Base-by-base conservation (phyloP, 2,113 vertebrate genomes). In the Cinclus mexicanus region DNA sequence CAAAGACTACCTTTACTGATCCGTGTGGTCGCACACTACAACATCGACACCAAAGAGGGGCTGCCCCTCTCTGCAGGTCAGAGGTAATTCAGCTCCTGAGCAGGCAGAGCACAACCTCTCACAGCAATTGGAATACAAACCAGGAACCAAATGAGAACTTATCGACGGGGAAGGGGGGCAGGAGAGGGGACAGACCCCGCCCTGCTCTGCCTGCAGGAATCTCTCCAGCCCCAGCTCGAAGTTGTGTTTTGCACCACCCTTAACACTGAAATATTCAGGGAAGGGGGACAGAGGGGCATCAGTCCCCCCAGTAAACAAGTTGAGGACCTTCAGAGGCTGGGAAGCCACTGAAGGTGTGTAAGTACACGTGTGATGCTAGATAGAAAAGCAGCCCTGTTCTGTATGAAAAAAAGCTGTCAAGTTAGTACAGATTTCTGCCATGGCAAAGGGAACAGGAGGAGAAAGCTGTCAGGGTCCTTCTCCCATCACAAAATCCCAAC, bases 341-440 rank as follows among this genome's bases (percentile, higher is more conserved):
- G 47, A 7, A 81, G 92, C 93, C 68, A 0, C 94, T 22, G 77
- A 89, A 89, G 96, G 94, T 84, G 82, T 59, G 80, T 93, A 96
- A 97, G 95, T 94, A 92, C 90, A 97, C 63, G 96, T 89, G 93
- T 97, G 95, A 96, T 96, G 95, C 97, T 29, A 94, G 94, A 83
- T 91, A 95, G 91, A 98, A 94, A 97, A 97, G 95, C 95, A 97
- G 94, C 89, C 82, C 86, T 97, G 93, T 97, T 97, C 83, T 84
- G 90, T 77, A 97, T 35, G 92, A 60, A 96, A 89, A 90, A 92
- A 97, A 94, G 88, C 80, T 92, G 86, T 96, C 88, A 97, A 95
- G 96, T 64, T 46, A 96, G 93, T 91, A 97, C 85, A 71, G 86
- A 84, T 85, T 94, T 95, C 77, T 95, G 97, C 94, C 89, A 61